Percentiles rank a stretch among this genome's conserved stretches.
These are phyloP conservation scores for Scrobipalpa atriplicella DNA, from an alignment of 2,888 invertebrate species.

Conservation along the genomic window DNA sequence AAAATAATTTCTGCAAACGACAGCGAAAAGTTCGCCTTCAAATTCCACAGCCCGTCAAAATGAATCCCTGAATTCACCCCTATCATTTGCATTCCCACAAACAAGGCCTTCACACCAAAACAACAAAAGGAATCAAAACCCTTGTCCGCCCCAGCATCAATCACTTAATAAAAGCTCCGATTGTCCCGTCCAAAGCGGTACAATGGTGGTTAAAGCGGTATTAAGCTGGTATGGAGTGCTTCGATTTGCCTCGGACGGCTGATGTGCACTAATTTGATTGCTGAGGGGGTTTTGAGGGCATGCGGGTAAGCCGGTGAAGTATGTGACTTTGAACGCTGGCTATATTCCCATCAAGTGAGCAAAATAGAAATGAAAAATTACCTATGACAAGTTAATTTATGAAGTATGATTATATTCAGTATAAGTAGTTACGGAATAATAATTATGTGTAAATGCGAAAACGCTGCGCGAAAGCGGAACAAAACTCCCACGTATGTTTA, in stretches of 20 bases:
- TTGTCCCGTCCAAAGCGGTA: too few species aligned
- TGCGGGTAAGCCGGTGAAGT: constrained; percentile 41
- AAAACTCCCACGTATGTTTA: too few species aligned
- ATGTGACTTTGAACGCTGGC: neutral
- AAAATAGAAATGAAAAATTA: neutral
- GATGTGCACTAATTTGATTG: constrained; percentile 49
- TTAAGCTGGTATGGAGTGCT: constrained; percentile 2
- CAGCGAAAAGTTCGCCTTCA: neutral
- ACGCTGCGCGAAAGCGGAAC: too few species aligned
- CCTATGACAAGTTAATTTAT: too few species aligned
- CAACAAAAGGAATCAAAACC: constrained; percentile 6
- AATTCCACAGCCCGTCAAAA: too few species aligned
- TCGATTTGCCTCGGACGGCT: constrained; percentile 31
- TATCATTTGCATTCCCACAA: neutral
- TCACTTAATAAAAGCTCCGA: constrained; percentile 38
- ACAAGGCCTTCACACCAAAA: neutral
- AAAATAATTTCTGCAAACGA: neutral
- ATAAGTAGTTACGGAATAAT: too few species aligned
- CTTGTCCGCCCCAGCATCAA: constrained; percentile 37
- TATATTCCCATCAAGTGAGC: neutral
- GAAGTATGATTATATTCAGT: too few species aligned
- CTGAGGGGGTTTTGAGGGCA: constrained; percentile 40
- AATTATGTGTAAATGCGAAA: too few species aligned
- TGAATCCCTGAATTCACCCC: neutral
- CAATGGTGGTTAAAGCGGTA: too few species aligned